Evolutionary conservation across 2,888 invertebrate genomes (phyloP), one percentile per base, ranked within the genome.

Genomic region (Bhutanitis thaidina): DNA sequence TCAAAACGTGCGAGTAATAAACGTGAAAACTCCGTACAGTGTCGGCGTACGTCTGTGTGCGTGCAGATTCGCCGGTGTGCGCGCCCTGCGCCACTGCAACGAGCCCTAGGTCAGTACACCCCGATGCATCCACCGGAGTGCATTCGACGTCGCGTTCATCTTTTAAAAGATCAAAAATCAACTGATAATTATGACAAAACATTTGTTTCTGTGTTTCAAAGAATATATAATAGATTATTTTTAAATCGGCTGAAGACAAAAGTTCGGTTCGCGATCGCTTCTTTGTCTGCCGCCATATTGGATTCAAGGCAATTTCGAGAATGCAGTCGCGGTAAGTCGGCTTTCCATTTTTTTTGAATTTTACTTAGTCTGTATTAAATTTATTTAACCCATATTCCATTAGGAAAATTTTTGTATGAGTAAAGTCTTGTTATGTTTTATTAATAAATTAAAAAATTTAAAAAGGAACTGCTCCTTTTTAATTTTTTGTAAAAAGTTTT

Each of bases 211-310:
- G 60, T 59, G 63, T 32, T 41, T 16, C 7, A 48, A 53, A 60
- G 58, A 27, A 27, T 27, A 16, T 10, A 13, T 13, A 15, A 40
- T 14, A 20, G 10, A 9, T 25, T 35, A 29, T 35, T n/a, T 46
- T 16, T 14, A 25, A 10, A 25, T 14, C 13, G 9, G n/a, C 12
- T 15, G 32, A 59, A 55, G 48, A 59, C 49, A 48, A 27, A 61
- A 63, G 59, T 59, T 67, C 60, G 51, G 52, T 59, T 48, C 53
- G 53, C 52, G 37, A 47, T 45, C 46, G 54, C 58, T 63, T 61
- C 74, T 77, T 77, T 77, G 70, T 74, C 57, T 58, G 58, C 60
- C 62, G 78, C 78, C 79, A 80, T 79, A 43, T 78, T 77, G 73
- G 67, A 64, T 67, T 53, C 59, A 61, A 65, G 38, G 20, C 47